phyloP scores from a whole-genome alignment of 64 coral and sea anemone genomes.

The Astreopora myriophthalma region DNA sequence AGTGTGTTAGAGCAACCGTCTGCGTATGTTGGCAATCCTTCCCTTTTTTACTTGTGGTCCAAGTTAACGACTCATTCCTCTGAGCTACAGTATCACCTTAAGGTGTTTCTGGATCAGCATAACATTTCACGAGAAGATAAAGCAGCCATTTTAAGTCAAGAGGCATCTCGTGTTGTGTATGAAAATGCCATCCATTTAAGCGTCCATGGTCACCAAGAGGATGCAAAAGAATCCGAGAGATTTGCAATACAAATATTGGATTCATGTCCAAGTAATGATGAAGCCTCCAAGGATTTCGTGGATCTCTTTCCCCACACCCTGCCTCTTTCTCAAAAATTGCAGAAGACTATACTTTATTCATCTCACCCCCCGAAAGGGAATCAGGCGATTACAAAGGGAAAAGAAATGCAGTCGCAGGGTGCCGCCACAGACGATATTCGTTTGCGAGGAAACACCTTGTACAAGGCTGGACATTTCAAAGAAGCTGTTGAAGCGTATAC shows the following conservation, averaged over 20 bases:
- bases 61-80: not conserved
- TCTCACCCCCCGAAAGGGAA: not conserved
- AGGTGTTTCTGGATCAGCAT: not conserved
- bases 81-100: not conserved
- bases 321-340: not conserved
- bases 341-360: not conserved
- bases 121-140: not conserved
- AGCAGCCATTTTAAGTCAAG: not conserved
- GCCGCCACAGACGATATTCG: not conserved
- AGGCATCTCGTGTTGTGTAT: not conserved
- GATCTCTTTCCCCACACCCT: not conserved
- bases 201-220: not conserved
- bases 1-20: not conserved
- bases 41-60: not conserved
- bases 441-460: not conserved
- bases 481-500: slow-evolving; percentile 33
- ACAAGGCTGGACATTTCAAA: not conserved
- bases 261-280: not conserved
- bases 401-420: not conserved
- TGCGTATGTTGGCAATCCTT: not conserved
- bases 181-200: slow-evolving; percentile 12
- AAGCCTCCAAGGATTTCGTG: not conserved
- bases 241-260: not conserved
- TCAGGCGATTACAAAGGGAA: not conserved
- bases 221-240: slow-evolving; percentile 1